A percentile compares a stretch with the other conserved stretches of the same genome.
phyloP scores from a whole-genome alignment of 2,113 vertebrate genomes.

The Regulus satrapa region DNA sequence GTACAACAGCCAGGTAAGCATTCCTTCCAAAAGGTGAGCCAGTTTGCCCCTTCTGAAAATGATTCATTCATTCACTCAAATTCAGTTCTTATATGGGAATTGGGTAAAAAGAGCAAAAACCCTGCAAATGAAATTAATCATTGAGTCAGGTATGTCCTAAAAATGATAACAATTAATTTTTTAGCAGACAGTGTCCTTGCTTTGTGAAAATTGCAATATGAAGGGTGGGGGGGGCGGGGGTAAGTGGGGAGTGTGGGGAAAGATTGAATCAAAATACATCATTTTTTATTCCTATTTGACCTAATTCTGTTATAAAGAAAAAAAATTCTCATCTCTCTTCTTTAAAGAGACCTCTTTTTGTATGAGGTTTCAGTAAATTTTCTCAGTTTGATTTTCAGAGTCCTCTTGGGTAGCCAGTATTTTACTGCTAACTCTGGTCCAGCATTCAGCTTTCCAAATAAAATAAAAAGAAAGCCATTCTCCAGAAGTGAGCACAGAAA shows the following conservation, averaged over 20 bases:
- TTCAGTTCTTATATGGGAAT: background rate
- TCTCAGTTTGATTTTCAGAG: background rate
- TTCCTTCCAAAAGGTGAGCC: background rate
- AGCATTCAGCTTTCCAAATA: background rate
- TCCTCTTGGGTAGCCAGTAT: background rate
- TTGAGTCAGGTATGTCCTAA: background rate
- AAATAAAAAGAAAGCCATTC: background rate
- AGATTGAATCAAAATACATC: background rate
- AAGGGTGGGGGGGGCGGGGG: too few relatives aligned
- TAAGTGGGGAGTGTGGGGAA: too few relatives aligned
- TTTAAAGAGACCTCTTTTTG: background rate
- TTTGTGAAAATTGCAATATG: background rate
- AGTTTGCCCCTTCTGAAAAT: background rate
- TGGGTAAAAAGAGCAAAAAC: background rate
- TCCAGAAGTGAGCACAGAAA: background rate
- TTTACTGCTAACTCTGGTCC: background rate
- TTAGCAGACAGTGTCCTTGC: background rate
- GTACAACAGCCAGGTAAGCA: constrained; percentile 14
- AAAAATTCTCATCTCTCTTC: background rate
- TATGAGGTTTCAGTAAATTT: background rate
- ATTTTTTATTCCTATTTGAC: background rate
- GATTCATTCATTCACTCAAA: background rate
- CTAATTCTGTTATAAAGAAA: background rate
- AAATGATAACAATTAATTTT: background rate
- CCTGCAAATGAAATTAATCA: background rate